phyloP scores from a whole-genome alignment of 2,797 vertebrate species.

The Etheostoma perlongum region DNA sequence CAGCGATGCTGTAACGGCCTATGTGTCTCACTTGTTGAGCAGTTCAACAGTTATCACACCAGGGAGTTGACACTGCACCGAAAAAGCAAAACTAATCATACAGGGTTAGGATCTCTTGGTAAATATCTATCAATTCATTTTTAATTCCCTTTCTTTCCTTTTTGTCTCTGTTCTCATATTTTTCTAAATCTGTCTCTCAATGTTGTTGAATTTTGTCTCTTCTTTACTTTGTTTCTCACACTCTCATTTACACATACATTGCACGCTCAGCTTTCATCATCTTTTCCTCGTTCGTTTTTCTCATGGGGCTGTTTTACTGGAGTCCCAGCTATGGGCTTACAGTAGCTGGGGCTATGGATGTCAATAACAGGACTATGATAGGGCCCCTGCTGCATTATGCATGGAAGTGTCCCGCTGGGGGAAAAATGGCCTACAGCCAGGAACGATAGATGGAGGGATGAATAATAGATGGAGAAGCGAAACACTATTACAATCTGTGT shows the following conservation, averaged over 20 bases:
- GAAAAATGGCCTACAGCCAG: slow-evolving; percentile 81
- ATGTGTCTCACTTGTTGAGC: slow-evolving; percentile 42
- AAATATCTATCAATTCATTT: slow-evolving; percentile 14
- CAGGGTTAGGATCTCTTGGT: slow-evolving; percentile 12
- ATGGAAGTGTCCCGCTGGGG: slow-evolving; percentile 78
- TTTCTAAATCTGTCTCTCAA: slow-evolving; percentile 21
- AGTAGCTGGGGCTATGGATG: slow-evolving; percentile 71
- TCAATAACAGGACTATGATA: slow-evolving; percentile 85
- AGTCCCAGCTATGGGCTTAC: slow-evolving; percentile 71
- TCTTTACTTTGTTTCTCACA: slow-evolving; percentile 10
- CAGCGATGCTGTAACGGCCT: slow-evolving; percentile 14
- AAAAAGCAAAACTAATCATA: slow-evolving; percentile 45
- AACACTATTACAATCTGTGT: slow-evolving; percentile 79
- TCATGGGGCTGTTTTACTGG: slow-evolving; percentile 71
- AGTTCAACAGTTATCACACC: slow-evolving; percentile 49
- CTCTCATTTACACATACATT: slow-evolving; percentile 53
- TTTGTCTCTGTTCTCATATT: slow-evolving; percentile 9
- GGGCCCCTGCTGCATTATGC: slow-evolving; percentile 80
- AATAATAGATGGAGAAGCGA: slow-evolving; percentile 83
- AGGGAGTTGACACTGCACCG: slow-evolving; percentile 34
- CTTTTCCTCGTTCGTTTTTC: slow-evolving; percentile 53
- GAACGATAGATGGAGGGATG: slow-evolving; percentile 79
- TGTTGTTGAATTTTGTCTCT: slow-evolving; percentile 18
- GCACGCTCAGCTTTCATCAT: slow-evolving; percentile 60
- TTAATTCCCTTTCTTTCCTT: slow-evolving; percentile 4